Evolutionary conservation across 2,797 vertebrate species (phyloP).

Genomic region (Poecilia gillii): DNA sequence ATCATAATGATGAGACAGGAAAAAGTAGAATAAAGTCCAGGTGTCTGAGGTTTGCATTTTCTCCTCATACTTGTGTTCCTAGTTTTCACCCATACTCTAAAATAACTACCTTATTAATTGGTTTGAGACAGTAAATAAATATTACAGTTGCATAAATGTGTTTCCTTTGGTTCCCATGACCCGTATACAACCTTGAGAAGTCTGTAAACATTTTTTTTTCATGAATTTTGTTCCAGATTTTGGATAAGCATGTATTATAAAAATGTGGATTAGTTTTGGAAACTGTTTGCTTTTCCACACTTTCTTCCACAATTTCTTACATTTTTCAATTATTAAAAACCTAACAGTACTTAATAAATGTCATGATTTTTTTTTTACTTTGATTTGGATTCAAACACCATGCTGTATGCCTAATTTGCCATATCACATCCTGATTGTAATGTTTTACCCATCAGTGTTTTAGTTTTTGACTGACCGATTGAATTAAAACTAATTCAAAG

Average conservation of each 20-base stretch:
- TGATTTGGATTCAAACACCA: neutral
- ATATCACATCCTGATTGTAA: neutral
- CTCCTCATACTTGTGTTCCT: neutral
- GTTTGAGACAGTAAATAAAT: neutral
- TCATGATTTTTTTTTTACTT: neutral
- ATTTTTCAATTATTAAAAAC: neutral
- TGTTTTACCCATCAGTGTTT: neutral
- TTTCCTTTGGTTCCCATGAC: neutral
- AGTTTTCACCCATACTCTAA: neutral
- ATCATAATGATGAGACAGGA: neutral
- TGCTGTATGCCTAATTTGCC: neutral
- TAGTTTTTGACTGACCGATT: neutral
- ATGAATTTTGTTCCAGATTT: neutral
- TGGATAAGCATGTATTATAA: neutral
- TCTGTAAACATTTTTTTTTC: neutral
- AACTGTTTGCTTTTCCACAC: neutral
- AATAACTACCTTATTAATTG: neutral
- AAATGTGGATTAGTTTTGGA: too few relatives aligned
- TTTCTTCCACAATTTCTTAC: neutral
- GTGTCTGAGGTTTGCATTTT: neutral
- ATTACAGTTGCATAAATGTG: neutral
- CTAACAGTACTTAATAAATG: neutral
- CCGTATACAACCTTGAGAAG: neutral
- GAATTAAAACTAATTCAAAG: too few relatives aligned
- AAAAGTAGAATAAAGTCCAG: neutral